Evolutionary conservation across 2,113 vertebrate genomes (phyloP).

Genomic region (Piaya cayana): DNA sequence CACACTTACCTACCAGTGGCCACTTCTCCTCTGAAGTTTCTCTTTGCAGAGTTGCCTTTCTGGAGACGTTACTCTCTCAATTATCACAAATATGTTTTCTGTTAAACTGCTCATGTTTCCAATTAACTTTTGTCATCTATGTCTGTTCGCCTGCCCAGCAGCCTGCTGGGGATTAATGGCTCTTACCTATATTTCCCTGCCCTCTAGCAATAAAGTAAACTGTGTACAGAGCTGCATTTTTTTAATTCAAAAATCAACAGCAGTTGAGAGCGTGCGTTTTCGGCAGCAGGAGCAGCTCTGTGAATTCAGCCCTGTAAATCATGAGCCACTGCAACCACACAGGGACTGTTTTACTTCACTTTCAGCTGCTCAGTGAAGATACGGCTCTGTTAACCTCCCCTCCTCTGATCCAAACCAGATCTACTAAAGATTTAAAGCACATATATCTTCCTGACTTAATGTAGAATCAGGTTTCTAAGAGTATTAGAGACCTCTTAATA

Average conservation of each 20-base stretch:
- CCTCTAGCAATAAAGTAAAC: constrained; percentile 74
- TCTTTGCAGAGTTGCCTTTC: constrained; percentile 66
- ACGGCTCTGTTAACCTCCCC: constrained; percentile 50
- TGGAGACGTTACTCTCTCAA: constrained; percentile 73
- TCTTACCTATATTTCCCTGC: constrained; percentile 79
- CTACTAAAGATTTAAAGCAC: constrained; percentile 69
- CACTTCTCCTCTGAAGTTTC: constrained; percentile 67
- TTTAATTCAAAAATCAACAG: constrained; percentile 86
- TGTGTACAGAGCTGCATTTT: constrained; percentile 74
- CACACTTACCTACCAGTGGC: constrained; percentile 56
- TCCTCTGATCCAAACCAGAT: constrained; percentile 79
- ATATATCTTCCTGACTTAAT: constrained; percentile 71
- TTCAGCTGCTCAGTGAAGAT: constrained; percentile 70
- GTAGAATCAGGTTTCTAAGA: constrained; percentile 43
- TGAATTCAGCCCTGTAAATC: constrained; percentile 65
- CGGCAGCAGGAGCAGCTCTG: constrained; percentile 67
- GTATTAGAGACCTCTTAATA: constrained; percentile 23
- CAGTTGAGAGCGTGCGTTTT: constrained; percentile 45
- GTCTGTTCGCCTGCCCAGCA: constrained; percentile 77
- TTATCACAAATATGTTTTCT: constrained; percentile 78
- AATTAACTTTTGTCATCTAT: constrained; percentile 83
- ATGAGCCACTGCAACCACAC: constrained; percentile 40
- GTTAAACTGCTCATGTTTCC: constrained; percentile 82
- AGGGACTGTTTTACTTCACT: constrained; percentile 65
- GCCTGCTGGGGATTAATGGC: constrained; percentile 83